A percentile compares a stretch with the other conserved stretches of the same genome.
phyloP scores from a whole-genome alignment of 2,797 vertebrate genomes.

The Hydrocynus forskahlii region DNA sequence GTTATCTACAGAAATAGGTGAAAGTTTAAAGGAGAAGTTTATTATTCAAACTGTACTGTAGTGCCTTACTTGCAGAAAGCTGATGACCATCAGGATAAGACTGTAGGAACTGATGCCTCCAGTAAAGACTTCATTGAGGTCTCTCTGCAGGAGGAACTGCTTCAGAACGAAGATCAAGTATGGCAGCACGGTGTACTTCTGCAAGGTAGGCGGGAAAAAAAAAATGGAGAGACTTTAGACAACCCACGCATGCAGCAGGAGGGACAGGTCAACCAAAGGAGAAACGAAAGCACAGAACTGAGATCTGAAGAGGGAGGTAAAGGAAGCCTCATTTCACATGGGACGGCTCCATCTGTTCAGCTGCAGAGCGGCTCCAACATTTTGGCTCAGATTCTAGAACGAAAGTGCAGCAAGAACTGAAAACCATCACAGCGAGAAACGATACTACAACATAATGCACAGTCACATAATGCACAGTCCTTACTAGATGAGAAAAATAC shows the following conservation, averaged over 20 bases:
- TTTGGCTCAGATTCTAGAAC: constrained; percentile 23
- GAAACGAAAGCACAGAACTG: neutral
- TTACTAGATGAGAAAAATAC: too few species aligned
- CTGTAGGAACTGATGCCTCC: constrained; percentile 98
- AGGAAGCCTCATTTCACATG: constrained; percentile 12
- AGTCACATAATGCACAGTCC: neutral
- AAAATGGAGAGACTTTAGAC: neutral
- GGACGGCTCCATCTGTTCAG: constrained; percentile 33
- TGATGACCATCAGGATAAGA: constrained; percentile 99
- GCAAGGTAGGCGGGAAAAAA: constrained; percentile 34
- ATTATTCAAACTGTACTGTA: too few species aligned
- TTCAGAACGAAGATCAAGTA: constrained; percentile 98
- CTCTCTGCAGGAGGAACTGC: constrained; percentile 97
- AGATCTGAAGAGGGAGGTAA: neutral
- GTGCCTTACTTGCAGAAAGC: constrained; percentile 94
- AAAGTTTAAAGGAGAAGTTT: too few species aligned
- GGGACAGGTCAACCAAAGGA: neutral
- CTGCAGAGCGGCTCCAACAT: constrained; percentile 22
- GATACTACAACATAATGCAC: neutral
- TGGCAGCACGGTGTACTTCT: constrained; percentile 95
- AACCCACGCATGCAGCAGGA: neutral
- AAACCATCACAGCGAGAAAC: neutral
- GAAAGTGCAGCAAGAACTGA: constrained; percentile 9
- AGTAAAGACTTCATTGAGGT: constrained; percentile 98
- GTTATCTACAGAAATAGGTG: neutral